Base-by-base conservation (phyloP, 2,888 invertebrate genomes). In the Heliconius charithonia region DNA sequence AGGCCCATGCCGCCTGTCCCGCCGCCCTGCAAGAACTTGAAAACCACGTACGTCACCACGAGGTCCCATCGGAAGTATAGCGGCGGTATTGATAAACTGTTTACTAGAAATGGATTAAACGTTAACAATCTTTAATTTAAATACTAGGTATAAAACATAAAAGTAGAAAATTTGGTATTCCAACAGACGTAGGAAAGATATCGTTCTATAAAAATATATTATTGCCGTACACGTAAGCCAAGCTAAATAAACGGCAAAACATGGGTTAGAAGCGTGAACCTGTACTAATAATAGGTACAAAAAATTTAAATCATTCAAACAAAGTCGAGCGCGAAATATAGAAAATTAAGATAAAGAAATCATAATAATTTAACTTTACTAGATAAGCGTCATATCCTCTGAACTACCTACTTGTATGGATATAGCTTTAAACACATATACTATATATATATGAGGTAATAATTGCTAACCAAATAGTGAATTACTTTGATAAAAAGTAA, bases 1-100 rank as follows among this genome's bases (percentile, higher is more conserved):
- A 99, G 93, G 0, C 99, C 99, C 97, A 98, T 98, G 1, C 97
- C 96, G 1, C 98, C 98, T 1, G 97, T 97, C 71, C 99, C 99
- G 16, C 99, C 98, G 3, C 99, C 99, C 96, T 99, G 99, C 13
- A 99, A 95, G 90, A 99, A 99, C 92, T 99, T 98, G 85, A 99
- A 96, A 1, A 93, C 94, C 37, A 98, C 98, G 89, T 98, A 99
- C 78, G 98, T 96, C 27, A 98, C 90, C 78, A 99, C 97, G 85
- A 97, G 96, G 88, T 99, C 98, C 98, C 98, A 99, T 84, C 98
- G 96, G 90, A 98, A 99, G 32, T 85, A 80, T 25, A 96, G 86
- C 6, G 96, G 95, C 63, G 89, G 88, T 78, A 91, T 89, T 25
- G 97, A 96, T 90, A 98, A 95, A 86, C 97, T 98, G 93, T 98